Base-by-base conservation (phyloP, 1,140 invertebrate species). In the Lepeophtheirus salmonis region DNA sequence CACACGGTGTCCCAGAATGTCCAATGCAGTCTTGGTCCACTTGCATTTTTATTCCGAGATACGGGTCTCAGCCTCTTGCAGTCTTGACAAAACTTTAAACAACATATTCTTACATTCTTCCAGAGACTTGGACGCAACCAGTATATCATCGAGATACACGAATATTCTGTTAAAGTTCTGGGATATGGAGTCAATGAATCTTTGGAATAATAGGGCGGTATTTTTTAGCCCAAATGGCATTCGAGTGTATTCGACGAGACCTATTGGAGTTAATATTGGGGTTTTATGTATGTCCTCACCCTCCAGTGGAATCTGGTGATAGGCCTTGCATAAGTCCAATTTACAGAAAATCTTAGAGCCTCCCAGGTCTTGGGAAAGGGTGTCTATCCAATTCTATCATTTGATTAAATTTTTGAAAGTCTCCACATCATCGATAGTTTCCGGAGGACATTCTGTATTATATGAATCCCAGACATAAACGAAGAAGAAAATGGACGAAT, bases 171-270 rank as follows among this genome's bases (percentile, higher is more conserved):
- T 20, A 3, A 50, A 12, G 20, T 20, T 20, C 2, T 20, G 17
- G 2, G 22, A 20, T 1, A 75, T 66, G 13, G 67, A 23, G 63
- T 75, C 67, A 52, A 79, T 76, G 12, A 72, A 69, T 13, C 75
- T 56, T 64, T 77, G 72, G 63, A 77, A 78, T 0, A 70, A 69
- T 41, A 72, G 69, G 0, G 68, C 66, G 3, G 73, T 71, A 64
- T 73, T 74, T 10, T 63, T 62, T 1, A 77, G 63, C 12, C 74
- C 73, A 52, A 76, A 74, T 13, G 69, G 65, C 67, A 75, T 70
- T 4, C 63, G 50, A 0, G 62, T 14, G 58, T 65, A 73, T 61
- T 72, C 68, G 48, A 68, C 73, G 0, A 71, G 64, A 0, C 71
- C 70, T 55, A 66, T 68, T 18, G 65, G 64, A 12, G 65, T 68